Conservation (phyloP, 2,797 vertebrate genomes). For the Paedocypris micromegethes region DNA sequence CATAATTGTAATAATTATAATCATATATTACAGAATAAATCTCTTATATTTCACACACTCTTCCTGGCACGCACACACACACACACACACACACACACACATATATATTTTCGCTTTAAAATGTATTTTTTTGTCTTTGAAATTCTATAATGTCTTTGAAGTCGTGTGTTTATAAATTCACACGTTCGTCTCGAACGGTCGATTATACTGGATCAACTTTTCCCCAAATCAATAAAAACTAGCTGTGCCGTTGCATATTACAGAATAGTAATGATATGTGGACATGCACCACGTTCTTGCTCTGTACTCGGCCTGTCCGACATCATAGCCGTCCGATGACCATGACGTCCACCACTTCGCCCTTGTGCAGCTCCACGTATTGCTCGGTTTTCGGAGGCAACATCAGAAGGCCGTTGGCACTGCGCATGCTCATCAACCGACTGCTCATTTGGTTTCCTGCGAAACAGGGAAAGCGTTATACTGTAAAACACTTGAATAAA, state of each 20-base stretch:
- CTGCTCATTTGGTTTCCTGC: constrained; percentile 98
- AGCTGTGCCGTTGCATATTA: constrained; percentile 99
- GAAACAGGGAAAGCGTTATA: neutral
- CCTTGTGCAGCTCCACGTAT: constrained; percentile 98
- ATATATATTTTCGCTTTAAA: constrained; percentile 75
- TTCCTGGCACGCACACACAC: constrained; percentile 76
- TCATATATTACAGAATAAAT: constrained; percentile 98
- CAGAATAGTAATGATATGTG: constrained; percentile 99
- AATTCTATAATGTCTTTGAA: constrained; percentile 74
- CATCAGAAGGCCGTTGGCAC: constrained; percentile 98
- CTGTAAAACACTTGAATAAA: too few relatives aligned
- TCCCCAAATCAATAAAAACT: constrained; percentile 85
- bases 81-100: constrained; percentile 74
- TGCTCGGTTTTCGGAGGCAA: constrained; percentile 98
- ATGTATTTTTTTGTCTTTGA: constrained; percentile 86
- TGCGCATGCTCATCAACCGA: constrained; percentile 98
- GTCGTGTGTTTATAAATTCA: constrained; percentile 39
- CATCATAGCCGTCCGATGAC: constrained; percentile 98
- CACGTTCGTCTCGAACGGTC: constrained; percentile 64
- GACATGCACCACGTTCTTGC: constrained; percentile 89
- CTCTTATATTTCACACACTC: constrained; percentile 76
- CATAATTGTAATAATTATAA: constrained; percentile 66
- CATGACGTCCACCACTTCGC: constrained; percentile 98
- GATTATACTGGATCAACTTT: constrained; percentile 85
- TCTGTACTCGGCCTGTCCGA: constrained; percentile 58